These are phyloP conservation scores for Marronus borbonicus DNA, from an alignment of 2,888 invertebrate genomes.

Conservation along the genomic window DNA sequence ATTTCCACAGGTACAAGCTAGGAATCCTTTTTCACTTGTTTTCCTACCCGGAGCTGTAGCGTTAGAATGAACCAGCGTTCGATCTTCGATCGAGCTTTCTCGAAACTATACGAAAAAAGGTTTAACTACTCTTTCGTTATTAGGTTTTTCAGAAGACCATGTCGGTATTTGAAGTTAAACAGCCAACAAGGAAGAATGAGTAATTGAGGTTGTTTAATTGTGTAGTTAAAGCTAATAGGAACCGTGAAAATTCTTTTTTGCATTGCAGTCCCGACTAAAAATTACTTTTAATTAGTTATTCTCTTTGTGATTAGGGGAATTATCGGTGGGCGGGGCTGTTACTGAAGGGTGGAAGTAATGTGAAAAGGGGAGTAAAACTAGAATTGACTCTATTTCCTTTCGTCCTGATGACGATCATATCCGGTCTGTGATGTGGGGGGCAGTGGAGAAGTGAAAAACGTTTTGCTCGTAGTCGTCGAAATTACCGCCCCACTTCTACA, in stretches of 20 bases:
- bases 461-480: slow-evolving; percentile 52
- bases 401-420: slow-evolving; percentile 60
- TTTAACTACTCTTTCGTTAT: no score
- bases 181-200: no score
- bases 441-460: slow-evolving; percentile 42
- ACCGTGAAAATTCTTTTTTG: neutral
- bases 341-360: neutral
- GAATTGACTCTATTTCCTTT: slow-evolving; percentile 61
- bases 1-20: no score
- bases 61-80: no score
- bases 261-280: neutral
- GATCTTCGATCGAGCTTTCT: no score
- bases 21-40: no score
- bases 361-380: slow-evolving; percentile 48
- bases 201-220: no score
- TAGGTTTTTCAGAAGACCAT: no score
- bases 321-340: slow-evolving; percentile 23
- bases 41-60: no score
- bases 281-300: slow-evolving; percentile 10
- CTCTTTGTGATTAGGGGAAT: slow-evolving; percentile 19
- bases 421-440: slow-evolving; percentile 56
- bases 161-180: no score
- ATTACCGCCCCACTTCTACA: slow-evolving; percentile 54
- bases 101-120: no score
- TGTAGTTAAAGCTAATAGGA: no score